A percentile compares a stretch with the other conserved stretches of the same genome.
These are phyloP conservation scores for Paguma larvata DNA, from an alignment of 2,797 vertebrate species.

Conservation along the genomic window DNA sequence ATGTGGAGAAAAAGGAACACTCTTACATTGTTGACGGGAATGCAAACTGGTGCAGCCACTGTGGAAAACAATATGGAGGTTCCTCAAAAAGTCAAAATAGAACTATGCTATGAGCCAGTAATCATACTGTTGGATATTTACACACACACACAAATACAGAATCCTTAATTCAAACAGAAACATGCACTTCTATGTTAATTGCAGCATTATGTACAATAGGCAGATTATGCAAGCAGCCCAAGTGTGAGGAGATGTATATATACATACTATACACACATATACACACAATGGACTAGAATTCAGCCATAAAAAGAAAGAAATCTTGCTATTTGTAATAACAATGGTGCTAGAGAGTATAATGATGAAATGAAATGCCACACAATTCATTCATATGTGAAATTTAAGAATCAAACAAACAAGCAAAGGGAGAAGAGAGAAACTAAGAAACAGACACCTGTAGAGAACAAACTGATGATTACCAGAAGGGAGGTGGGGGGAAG, in stretches of 20 bases:
- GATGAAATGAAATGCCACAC: no score
- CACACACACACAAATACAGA: background rate
- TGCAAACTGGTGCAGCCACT: background rate
- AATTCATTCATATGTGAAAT: no score
- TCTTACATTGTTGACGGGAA: background rate
- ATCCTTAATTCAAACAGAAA: background rate
- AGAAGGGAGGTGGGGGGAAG: no score
- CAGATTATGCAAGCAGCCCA: background rate
- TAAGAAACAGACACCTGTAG: no score
- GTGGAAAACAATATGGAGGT: background rate
- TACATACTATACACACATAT: no score
- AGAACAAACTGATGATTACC: no score
- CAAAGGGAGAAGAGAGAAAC: no score
- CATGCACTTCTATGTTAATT: background rate
- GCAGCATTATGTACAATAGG: background rate
- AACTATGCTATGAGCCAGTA: background rate
- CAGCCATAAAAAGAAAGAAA: no score
- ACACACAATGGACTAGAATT: no score
- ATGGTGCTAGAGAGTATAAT: no score
- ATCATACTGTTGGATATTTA: background rate
- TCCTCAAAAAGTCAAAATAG: background rate
- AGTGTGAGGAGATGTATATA: background rate
- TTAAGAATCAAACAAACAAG: no score
- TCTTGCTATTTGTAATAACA: no score
- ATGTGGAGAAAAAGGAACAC: background rate